Percentiles rank a stretch among this genome's conserved stretches.
These are phyloP conservation scores for Cyclopterus lumpus DNA, from an alignment of 2,797 vertebrate genomes.

Conservation along the genomic window DNA sequence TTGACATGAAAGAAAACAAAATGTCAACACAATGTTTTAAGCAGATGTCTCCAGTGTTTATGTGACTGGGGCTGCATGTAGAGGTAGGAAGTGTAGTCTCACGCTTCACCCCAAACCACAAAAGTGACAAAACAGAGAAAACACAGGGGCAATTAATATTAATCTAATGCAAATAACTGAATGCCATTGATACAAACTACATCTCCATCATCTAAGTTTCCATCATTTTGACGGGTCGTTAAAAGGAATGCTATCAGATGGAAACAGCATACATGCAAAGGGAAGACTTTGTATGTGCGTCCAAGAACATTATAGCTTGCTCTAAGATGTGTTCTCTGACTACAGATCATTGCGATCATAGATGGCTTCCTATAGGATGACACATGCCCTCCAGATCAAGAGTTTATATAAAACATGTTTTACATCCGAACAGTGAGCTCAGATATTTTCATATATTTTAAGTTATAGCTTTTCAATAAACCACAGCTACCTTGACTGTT, in stretches of 20 bases:
- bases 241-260: constrained; percentile 40
- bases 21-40: constrained; percentile 57
- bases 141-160: constrained; percentile 60
- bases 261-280: constrained; percentile 32
- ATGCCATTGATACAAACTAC: constrained; percentile 5
- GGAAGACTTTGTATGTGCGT: constrained; percentile 51
- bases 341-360: constrained; percentile 43
- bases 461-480: constrained; percentile 2
- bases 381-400: constrained; percentile 63
- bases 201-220: constrained; percentile 14
- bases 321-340: constrained; percentile 21
- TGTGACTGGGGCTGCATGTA: constrained; percentile 57
- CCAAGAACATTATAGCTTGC: constrained; percentile 6
- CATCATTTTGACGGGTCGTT: constrained; percentile 31
- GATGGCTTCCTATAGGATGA: constrained; percentile 63
- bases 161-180: constrained; percentile 44
- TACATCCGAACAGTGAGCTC: constrained; percentile 25
- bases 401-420: constrained; percentile 58
- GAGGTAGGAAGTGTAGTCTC: constrained; percentile 60
- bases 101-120: constrained; percentile 62
- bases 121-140: constrained; percentile 77
- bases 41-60: constrained; percentile 66
- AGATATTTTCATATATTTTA: background rate
- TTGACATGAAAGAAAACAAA: constrained; percentile 60
- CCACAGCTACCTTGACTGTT: constrained; percentile 19